A percentile compares a stretch with the other conserved stretches of the same genome.
Conservation (phyloP, 2,113 vertebrate genomes). For the Elephas maximus region DNA sequence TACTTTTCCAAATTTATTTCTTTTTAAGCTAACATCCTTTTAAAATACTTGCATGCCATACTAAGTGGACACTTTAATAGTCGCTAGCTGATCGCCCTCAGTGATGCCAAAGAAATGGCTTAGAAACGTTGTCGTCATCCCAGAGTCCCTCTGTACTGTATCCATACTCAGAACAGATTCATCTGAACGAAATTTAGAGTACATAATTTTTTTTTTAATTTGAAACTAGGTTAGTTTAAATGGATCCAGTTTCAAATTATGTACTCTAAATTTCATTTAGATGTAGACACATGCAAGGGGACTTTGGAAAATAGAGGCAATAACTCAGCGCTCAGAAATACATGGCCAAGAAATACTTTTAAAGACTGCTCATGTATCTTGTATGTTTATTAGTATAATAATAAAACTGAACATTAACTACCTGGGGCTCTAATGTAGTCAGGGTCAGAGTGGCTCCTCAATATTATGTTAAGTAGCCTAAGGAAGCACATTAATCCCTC, state of each 20-base stretch:
- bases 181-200: not conserved
- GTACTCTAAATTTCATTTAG: not conserved
- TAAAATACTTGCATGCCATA: not conserved
- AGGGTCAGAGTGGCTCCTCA: not conserved
- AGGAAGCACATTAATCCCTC: not conserved
- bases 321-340: not conserved
- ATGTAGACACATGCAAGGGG: not conserved
- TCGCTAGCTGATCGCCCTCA: not conserved
- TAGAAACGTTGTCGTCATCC: not conserved
- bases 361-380: not conserved
- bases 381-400: not conserved
- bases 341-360: not conserved
- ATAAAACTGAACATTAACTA: slow-evolving; percentile 4
- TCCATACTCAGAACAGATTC: not conserved
- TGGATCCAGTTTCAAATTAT: not conserved
- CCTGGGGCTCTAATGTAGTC: not conserved
- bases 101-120: not conserved
- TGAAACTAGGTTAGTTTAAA: slow-evolving; percentile 38
- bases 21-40: slow-evolving; percentile 2
- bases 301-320: not conserved
- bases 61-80: not conserved
- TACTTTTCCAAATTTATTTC: not conserved
- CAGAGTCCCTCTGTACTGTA: not conserved
- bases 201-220: no score
- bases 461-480: not conserved